Base-by-base conservation (phyloP, 2,797 vertebrate genomes). In the Trachurus trachurus region DNA sequence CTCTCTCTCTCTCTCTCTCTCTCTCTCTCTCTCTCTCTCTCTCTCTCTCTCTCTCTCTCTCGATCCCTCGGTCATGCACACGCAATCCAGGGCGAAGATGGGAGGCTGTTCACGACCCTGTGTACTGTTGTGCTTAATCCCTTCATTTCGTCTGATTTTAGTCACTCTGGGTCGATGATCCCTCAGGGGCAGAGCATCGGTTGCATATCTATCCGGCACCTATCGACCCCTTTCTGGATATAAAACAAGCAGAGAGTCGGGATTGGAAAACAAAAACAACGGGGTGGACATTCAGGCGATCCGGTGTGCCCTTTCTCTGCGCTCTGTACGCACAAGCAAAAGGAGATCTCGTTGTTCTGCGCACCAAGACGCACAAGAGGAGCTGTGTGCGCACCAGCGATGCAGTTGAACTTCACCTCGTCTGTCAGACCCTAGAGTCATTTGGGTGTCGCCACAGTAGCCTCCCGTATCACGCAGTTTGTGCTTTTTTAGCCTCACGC, bases 101-200 rank as follows among this genome's bases (percentile, higher is more conserved):
- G 71, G 45, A 76, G 76, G 66, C 72, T 80, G 57, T 69, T 42
- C 52, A 68, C 66, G 72, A 86, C 74, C 88, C 16, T 45, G 75
- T 52, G 76, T 58, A 59, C 80, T 63, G 68, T 60, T 71, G 77
- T 76, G 70, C 58, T 72, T 71, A 79, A 79, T 86, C 44, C 44
- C 49, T 61, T 72, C 49, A 75, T 80, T 83, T 78, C 71, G 59
- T 87, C n/a, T 81, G 39, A 50, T 75, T 76, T 83, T 45, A 82
- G 59, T 84, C 59, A 45, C 15, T 63, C 47, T n/a, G 82, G 80
- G 86, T 94, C 89, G 76, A 91, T 90, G 57, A 76, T 78, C 78
- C 68, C 22, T 26, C 69, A 7, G 81, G 81, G 71, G 40, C 64
- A 78, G 66, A 19, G 47, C 29, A 40, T 61, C 58, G 68, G 68